A percentile compares a stretch with the other conserved stretches of the same genome.
Conservation (phyloP, 1,140 invertebrate species). For the Lepidostoma basale region DNA sequence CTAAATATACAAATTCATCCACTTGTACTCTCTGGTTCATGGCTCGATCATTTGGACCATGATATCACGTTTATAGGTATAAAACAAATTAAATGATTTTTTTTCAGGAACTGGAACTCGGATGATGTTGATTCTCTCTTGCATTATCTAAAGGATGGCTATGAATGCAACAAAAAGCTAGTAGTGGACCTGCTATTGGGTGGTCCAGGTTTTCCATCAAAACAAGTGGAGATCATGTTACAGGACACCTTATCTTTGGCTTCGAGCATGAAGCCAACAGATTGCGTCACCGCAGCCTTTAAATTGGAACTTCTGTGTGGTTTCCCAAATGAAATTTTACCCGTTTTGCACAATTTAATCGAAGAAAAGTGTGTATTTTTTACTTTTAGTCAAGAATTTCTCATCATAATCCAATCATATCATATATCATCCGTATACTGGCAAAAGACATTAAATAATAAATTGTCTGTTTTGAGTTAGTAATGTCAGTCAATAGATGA, state of each 20-base stretch:
- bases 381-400: too few relatives aligned
- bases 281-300: slow-evolving; percentile 78
- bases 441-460: too few relatives aligned
- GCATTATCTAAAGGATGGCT: slow-evolving; percentile 73
- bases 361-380: background rate
- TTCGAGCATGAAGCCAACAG: slow-evolving; percentile 77
- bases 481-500: too few relatives aligned
- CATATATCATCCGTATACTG: too few relatives aligned
- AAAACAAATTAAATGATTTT: too few relatives aligned
- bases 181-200: slow-evolving; percentile 62
- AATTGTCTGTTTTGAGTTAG: too few relatives aligned
- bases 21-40: too few relatives aligned
- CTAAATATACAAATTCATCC: too few relatives aligned
- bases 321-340: slow-evolving; percentile 47
- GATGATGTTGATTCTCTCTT: slow-evolving; percentile 59
- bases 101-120: slow-evolving; percentile 49
- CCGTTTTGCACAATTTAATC: background rate
- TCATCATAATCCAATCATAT: too few relatives aligned
- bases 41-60: too few relatives aligned
- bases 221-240: slow-evolving; percentile 50
- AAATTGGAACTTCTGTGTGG: slow-evolving; percentile 65
- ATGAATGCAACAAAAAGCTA: slow-evolving; percentile 78
- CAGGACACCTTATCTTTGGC: slow-evolving; percentile 64
- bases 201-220: too few relatives aligned
- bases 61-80: too few relatives aligned